Evolutionary conservation across 1,140 invertebrate species (phyloP).

Genomic region (Chrysomallon squamiferum): DNA sequence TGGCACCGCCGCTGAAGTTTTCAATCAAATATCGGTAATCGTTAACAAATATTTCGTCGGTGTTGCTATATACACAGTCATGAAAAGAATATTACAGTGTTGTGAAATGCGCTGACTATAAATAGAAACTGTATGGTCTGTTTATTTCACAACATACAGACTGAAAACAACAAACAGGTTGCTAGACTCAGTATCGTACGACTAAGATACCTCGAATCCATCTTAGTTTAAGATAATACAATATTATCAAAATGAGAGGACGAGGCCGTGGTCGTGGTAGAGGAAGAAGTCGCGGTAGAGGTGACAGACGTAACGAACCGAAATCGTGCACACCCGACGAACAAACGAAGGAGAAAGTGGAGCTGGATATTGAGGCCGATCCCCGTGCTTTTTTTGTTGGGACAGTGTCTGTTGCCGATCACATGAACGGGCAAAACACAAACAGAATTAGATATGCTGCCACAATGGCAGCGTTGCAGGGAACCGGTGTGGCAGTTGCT

Average conservation of each 20-base stretch:
- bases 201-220: neutral
- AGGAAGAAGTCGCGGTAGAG: conserved; percentile 2
- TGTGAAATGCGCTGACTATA: too few species aligned
- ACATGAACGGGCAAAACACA: conserved; percentile 50
- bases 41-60: too few species aligned
- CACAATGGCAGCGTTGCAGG: conserved; percentile 43
- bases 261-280: conserved; percentile 28
- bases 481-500: conserved; percentile 53
- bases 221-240: neutral
- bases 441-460: conserved; percentile 55
- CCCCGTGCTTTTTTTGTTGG: conserved; percentile 45
- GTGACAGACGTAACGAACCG: neutral
- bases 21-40: too few species aligned
- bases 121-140: too few species aligned
- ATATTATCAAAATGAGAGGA: conserved; percentile 1
- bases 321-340: neutral
- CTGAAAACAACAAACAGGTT: too few species aligned
- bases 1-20: too few species aligned
- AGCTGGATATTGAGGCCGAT: conserved; percentile 38
- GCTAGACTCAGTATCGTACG: too few species aligned
- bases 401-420: conserved; percentile 43
- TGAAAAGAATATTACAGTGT: too few species aligned
- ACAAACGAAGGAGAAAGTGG: conserved; percentile 2
- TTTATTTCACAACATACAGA: too few species aligned
- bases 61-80: too few species aligned